Conservation (phyloP, 2,888 invertebrate genomes). For the Ennomos fuscantarius region DNA sequence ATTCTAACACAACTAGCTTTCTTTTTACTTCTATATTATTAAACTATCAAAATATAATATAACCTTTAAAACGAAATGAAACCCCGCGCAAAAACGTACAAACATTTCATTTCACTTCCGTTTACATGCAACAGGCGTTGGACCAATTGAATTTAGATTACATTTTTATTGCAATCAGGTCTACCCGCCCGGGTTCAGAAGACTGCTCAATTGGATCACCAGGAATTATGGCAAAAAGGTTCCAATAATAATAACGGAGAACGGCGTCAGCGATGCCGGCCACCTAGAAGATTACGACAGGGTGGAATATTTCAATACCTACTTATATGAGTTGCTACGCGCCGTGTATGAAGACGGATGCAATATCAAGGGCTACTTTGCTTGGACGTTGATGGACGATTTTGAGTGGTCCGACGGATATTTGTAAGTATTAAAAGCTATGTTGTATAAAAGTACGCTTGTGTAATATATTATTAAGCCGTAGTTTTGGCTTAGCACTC, state of each 20-base stretch:
- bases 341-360: slow-evolving; percentile 73
- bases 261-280: slow-evolving; percentile 83
- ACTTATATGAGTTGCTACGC: slow-evolving; percentile 68
- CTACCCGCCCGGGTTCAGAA: slow-evolving; percentile 87
- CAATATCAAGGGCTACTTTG: slow-evolving; percentile 81
- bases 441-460: background rate
- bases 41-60: slow-evolving; percentile 1
- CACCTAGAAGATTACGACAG: slow-evolving; percentile 69
- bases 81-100: slow-evolving; percentile 4
- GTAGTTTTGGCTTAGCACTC: too few species aligned
- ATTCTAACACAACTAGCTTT: too few species aligned
- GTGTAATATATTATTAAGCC: background rate
- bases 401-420: slow-evolving; percentile 85
- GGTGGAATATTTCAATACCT: slow-evolving; percentile 82
- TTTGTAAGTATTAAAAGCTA: slow-evolving; percentile 52
- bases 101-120: slow-evolving; percentile 8
- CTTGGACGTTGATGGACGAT: slow-evolving; percentile 87
- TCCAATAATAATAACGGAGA: slow-evolving; percentile 85
- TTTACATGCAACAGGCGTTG: slow-evolving; percentile 30
- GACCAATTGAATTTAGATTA: slow-evolving; percentile 27
- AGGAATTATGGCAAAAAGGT: slow-evolving; percentile 84
- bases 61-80: slow-evolving; percentile 18
- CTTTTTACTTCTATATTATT: too few species aligned
- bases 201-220: slow-evolving; percentile 86
- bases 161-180: slow-evolving; percentile 65